Evolutionary conservation across 2,113 vertebrate species (phyloP), one percentile per base, ranked within the genome.

Genomic region (Jaculus jaculus): DNA sequence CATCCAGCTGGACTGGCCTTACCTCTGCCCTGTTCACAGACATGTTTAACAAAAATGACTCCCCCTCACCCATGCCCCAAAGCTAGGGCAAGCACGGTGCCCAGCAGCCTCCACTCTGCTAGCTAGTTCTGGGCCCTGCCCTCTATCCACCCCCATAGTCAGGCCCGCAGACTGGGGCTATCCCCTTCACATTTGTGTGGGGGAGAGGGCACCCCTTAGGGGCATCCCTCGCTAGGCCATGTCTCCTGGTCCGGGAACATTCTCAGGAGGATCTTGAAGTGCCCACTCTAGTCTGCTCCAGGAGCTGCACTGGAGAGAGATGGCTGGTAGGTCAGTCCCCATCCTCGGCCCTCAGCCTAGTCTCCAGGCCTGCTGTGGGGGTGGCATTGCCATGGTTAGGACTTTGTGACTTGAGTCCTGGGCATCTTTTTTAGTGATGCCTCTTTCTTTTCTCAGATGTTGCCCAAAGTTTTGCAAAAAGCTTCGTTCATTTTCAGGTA

Each of bases 381-480:
- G 88, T 79, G 66, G 80, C 13, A 61, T 32, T 3, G 88, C 92
- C 93, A 54, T 84, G 80, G 85, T 86, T 80, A 61, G 15, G 88
- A 93, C 89, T 89, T 80, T 71, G 75, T 85, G 89, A 94, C 92
- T 93, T 87, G 73, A 95, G 94, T 96, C 89, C 83, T 54, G 85
- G 95, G 96, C 94, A 90, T 96, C 97, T 92, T 92, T 89, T 68
- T 28, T 75, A 84, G 72, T 0, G 95, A 97, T 96, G 96, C 96
- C 96, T 88, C 91, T 94, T 94, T 96, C 89, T 97, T 96, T 97
- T 91, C 96, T 96, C 96, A 97, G 96, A 97, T 96, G 96, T 96
- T 96, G 97, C 97, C 97, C 96, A 97, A 95, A 97, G 95, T 96
- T 93, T 94, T 96, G 97, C 97, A 97, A 97, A 97, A 97, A 97